Conservation (phyloP, 2,113 vertebrate genomes). For the Coturnix japonica region DNA sequence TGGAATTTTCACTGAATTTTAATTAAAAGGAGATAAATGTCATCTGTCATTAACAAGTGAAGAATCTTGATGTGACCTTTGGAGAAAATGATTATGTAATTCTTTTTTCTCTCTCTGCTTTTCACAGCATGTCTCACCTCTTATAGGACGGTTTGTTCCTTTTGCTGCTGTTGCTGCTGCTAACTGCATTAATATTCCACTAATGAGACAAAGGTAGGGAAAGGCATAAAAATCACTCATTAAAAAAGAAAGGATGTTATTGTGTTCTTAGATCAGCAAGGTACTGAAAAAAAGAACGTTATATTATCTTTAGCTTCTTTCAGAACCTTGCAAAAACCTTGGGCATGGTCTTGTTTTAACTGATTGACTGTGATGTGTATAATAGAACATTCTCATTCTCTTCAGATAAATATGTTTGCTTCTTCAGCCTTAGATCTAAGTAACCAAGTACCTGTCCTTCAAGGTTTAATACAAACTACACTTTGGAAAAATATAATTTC, state of each 20-base stretch:
- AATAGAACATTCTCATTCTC: not conserved
- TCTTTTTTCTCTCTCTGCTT: not conserved
- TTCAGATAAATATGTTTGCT: not conserved
- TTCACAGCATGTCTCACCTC: slow-evolving; percentile 89
- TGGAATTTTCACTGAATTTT: not conserved
- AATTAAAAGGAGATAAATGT: not conserved
- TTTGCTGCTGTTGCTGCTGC: slow-evolving; percentile 99
- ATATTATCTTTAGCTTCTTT: not conserved
- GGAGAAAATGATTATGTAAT: not conserved
- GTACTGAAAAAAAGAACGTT: not conserved
- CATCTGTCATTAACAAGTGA: not conserved
- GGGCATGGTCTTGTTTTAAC: not conserved
- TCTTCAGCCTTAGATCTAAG: not conserved
- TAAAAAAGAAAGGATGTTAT: not conserved
- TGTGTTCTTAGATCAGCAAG: not conserved
- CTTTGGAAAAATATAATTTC: not conserved
- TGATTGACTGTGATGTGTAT: not conserved
- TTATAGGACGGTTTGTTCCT: slow-evolving; percentile 95
- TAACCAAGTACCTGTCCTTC: not conserved
- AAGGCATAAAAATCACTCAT: not conserved
- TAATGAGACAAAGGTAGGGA: slow-evolving; percentile 96
- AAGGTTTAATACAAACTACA: not conserved
- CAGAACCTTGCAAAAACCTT: not conserved
- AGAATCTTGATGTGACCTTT: not conserved
- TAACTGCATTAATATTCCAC: slow-evolving; percentile 98